Evolutionary conservation across 2,888 invertebrate species (phyloP), one percentile per base, ranked within the genome.

Genomic region (Mamestra brassicae): DNA sequence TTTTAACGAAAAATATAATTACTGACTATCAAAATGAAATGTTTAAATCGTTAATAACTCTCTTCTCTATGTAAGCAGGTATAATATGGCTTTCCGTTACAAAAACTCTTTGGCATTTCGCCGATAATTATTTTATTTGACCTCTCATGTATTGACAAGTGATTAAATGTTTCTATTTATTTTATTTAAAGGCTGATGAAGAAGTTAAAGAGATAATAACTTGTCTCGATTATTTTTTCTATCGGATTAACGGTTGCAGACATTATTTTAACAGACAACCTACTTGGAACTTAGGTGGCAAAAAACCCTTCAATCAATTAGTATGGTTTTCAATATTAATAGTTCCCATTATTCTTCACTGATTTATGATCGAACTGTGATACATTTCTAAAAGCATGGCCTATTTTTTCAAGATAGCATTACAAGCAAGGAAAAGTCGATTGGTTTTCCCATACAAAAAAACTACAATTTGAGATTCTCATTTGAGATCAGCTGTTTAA

Each of bases 11-110:
- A 85, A 86, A 87, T 69, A 78, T 77, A 74, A 83, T 86, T 81
- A 81, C 52, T 26, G 66, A 17, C 80, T 58, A 86, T 84, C 87
- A 84, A 79, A 81, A 86, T 83, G 69, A 75, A 83, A 87, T 79
- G 76, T 80, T 76, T 13, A 52, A 67, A 81, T 83, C 84, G 83
- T 87, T 86, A 78, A 84, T 87, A 76, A 80, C 57, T 80, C 67
- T 80, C 26, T 77, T 71, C 68, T 67, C 15, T 77, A 10, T 55
- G 3, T 63, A 76, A 69, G 57, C 74, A 80, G 47, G 81, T 81
- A 81, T 81, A 50, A 58, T 58, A 36, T 7, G 7, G 10, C n/a
- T 71, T 60, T 61, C 69, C 76, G 74, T 78, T 74, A 79, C 52
- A 81, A 78, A 77, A 75, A 68, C 42, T 63, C 54, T 67, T 67